Evolutionary conservation across 2,888 invertebrate genomes (phyloP).

Genomic region (Chesias legatella): DNA sequence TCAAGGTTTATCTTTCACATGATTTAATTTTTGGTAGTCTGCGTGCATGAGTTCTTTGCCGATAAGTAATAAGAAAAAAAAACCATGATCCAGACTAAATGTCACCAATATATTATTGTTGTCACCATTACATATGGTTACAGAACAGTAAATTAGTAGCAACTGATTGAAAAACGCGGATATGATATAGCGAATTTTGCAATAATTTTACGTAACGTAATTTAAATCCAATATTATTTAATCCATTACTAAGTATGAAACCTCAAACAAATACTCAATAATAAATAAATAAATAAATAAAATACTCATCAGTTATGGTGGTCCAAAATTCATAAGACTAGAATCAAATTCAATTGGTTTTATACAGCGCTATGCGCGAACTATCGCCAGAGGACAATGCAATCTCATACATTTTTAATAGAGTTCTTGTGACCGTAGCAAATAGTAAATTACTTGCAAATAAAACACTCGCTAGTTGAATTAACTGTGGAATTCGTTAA

Average conservation of each 20-base stretch:
- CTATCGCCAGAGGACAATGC: slow-evolving; percentile 51
- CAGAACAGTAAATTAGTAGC: too few species aligned
- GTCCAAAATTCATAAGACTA: slow-evolving; percentile 19
- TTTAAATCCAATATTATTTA: slow-evolving; percentile 17
- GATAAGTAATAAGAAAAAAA: too few species aligned
- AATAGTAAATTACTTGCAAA: slow-evolving; percentile 36
- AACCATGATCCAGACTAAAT: too few species aligned
- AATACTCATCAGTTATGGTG: slow-evolving; percentile 27
- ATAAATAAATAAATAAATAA: too few species aligned
- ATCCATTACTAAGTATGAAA: slow-evolving; percentile 25
- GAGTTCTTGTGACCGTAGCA: slow-evolving; percentile 47
- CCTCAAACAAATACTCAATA: slow-evolving; percentile 30
- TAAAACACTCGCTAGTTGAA: slow-evolving; percentile 30
- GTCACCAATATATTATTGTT: too few species aligned
- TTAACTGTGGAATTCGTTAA: slow-evolving; percentile 31
- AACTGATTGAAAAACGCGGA: slow-evolving; percentile 1
- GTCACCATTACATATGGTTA: too few species aligned
- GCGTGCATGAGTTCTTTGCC: too few species aligned
- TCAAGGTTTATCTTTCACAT: neutral
- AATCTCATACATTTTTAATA: slow-evolving; percentile 56
- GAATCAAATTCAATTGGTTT: slow-evolving; percentile 16
- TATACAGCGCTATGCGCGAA: slow-evolving; percentile 44
- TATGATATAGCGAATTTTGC: slow-evolving; percentile 3
- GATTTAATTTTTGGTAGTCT: neutral
- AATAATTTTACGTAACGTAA: slow-evolving; percentile 24